phyloP scores from a whole-genome alignment of 2,113 vertebrate genomes.

The Ancistrus triradiatus region DNA sequence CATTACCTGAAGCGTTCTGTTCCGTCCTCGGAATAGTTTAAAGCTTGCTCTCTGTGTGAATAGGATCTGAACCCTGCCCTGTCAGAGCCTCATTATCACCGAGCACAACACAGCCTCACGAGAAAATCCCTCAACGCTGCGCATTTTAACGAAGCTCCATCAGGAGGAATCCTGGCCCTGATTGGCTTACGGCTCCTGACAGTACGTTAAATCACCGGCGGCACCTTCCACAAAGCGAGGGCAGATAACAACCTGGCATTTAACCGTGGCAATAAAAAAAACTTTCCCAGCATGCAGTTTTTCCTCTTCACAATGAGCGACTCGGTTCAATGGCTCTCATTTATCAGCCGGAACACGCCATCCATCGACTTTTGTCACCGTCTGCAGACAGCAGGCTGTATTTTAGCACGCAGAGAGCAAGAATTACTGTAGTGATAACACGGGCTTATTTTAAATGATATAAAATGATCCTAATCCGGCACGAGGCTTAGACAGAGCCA shows the following conservation, averaged over 20 bases:
- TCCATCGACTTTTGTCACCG: background rate
- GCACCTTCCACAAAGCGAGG: constrained; percentile 21
- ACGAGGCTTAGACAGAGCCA: no score
- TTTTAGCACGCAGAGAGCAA: no score
- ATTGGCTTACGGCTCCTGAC: constrained; percentile 16
- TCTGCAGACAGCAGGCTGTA: background rate
- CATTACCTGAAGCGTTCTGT: no score
- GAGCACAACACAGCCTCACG: background rate
- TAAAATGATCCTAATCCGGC: no score
- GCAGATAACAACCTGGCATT: constrained; percentile 34
- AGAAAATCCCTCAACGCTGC: background rate
- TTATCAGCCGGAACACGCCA: constrained; percentile 5
- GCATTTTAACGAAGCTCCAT: constrained; percentile 5
- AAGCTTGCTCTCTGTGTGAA: no score
- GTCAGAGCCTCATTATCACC: background rate
- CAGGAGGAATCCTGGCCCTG: background rate
- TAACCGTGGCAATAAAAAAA: constrained; percentile 12
- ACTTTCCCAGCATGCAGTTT: constrained; percentile 3
- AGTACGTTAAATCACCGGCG: constrained; percentile 25
- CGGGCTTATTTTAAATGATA: no score
- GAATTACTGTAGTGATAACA: no score
- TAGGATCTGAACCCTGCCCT: background rate
- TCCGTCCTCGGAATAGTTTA: no score
- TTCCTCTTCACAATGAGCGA: background rate
- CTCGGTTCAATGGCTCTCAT: background rate